Conservation (phyloP, 64 coral and sea anemone species). For the Stichodactyla mertensii region DNA sequence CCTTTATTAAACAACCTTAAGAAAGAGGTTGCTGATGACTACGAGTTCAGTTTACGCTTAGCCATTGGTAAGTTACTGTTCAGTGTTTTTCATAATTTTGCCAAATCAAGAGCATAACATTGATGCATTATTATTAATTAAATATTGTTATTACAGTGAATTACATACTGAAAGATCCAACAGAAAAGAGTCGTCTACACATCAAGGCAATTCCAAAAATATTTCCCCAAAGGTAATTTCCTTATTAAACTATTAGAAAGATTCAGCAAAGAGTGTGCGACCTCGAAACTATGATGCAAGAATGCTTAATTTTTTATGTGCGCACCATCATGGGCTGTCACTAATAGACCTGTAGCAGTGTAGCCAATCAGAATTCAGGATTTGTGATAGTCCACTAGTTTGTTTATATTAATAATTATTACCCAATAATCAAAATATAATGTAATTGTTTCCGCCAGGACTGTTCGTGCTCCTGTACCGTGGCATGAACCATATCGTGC, state of each 20-base stretch:
- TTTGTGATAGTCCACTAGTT: too few species aligned
- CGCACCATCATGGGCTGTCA: too few species aligned
- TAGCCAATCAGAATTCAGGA: too few species aligned
- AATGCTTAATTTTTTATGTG: too few species aligned
- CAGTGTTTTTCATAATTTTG: background rate
- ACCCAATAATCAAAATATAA: background rate
- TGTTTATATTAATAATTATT: too few species aligned
- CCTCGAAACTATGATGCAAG: too few species aligned
- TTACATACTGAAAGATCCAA: slow-evolving; percentile 88
- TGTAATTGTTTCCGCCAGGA: slow-evolving; percentile 28
- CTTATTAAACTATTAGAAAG: too few species aligned
- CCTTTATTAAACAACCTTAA: slow-evolving; percentile 55
- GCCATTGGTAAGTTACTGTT: slow-evolving; percentile 64
- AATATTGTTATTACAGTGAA: slow-evolving; percentile 52
- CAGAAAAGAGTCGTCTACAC: slow-evolving; percentile 72
- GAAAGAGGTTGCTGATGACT: slow-evolving; percentile 75
- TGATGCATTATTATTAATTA: too few species aligned
- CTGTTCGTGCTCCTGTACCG: slow-evolving; percentile 90
- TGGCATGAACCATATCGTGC: slow-evolving; percentile 77
- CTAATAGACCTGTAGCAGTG: too few species aligned
- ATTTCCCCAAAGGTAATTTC: slow-evolving; percentile 80
- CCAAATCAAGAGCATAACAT: too few species aligned
- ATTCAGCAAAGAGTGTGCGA: too few species aligned
- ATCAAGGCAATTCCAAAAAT: slow-evolving; percentile 77
- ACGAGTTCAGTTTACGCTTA: slow-evolving; percentile 82